Conservation (phyloP, 2,113 vertebrate genomes). For the Brachionichthys hirsutus region DNA sequence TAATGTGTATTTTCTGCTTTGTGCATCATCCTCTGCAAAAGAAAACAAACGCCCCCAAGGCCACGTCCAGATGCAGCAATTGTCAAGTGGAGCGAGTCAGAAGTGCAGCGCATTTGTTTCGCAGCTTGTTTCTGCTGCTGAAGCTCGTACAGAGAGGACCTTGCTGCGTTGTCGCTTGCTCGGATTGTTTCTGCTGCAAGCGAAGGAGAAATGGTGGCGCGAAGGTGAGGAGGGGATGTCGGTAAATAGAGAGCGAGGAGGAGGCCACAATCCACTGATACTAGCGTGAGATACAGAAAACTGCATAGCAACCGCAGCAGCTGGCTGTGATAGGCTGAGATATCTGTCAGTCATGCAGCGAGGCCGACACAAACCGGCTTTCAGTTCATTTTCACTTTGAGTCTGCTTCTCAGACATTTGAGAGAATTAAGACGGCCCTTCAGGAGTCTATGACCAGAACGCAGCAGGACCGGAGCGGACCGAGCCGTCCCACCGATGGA, state of each 20-base stretch:
- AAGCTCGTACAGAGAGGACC: conserved; percentile 5
- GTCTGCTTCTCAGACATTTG: too few relatives aligned
- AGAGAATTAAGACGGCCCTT: too few relatives aligned
- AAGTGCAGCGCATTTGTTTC: conserved; percentile 8
- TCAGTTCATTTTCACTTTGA: too few relatives aligned
- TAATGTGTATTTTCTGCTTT: conserved; percentile 31
- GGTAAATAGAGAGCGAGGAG: conserved; percentile 15
- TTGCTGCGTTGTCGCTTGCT: background rate
- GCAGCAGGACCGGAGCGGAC: conserved; percentile 5
- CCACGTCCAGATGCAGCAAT: conserved; percentile 6
- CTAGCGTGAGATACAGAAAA: background rate
- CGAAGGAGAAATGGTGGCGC: conserved; percentile 5
- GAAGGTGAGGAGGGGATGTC: conserved; percentile 14
- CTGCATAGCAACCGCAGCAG: too few relatives aligned
- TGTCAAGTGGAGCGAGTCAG: conserved; percentile 11
- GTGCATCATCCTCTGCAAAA: conserved; percentile 32
- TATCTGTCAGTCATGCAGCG: too few relatives aligned
- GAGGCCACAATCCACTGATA: conserved; percentile 24
- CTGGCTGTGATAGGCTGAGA: too few relatives aligned
- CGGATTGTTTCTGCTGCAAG: background rate
- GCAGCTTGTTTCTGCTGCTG: conserved; percentile 4
- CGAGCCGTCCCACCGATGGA: background rate
- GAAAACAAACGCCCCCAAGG: conserved; percentile 12
- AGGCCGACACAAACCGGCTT: too few relatives aligned
- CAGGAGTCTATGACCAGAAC: background rate